These are phyloP conservation scores for Drosophila ambigua DNA, from an alignment of 1,140 invertebrate genomes.

Conservation along the genomic window DNA sequence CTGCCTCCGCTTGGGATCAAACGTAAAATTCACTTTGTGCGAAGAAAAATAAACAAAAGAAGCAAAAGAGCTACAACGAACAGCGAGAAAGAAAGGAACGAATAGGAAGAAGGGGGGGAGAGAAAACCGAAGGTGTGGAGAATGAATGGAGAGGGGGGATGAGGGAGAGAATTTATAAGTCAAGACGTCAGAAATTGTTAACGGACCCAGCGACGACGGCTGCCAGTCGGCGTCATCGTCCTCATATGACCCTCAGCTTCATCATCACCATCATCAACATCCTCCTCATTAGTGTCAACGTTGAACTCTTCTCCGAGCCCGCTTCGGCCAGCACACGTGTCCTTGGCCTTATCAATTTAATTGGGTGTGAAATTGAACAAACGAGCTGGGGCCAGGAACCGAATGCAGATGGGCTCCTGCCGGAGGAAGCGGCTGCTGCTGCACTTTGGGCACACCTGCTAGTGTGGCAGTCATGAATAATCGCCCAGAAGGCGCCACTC, in stretches of 20 bases:
- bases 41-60: background rate
- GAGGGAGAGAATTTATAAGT: conserved; percentile 59
- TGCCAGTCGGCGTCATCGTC: conserved; percentile 24
- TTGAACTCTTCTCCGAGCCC: conserved; percentile 33
- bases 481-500: too few relatives aligned
- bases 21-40: conserved; percentile 56
- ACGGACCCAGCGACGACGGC: conserved; percentile 18
- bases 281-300: conserved; percentile 16
- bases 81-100: background rate
- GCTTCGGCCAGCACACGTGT: background rate
- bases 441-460: background rate
- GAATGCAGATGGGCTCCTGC: too few relatives aligned
- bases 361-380: conserved; percentile 50
- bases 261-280: conserved; percentile 12
- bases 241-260: conserved; percentile 37
- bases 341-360: conserved; percentile 52
- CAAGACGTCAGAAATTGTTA: conserved; percentile 68
- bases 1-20: conserved; percentile 22
- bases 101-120: background rate
- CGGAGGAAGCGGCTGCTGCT: too few relatives aligned
- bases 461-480: too few relatives aligned
- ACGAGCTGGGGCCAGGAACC: background rate
- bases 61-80: background rate
- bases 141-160: background rate
- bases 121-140: background rate